phyloP scores from a whole-genome alignment of 2,888 invertebrate species.

The Diplolepis rosae region DNA sequence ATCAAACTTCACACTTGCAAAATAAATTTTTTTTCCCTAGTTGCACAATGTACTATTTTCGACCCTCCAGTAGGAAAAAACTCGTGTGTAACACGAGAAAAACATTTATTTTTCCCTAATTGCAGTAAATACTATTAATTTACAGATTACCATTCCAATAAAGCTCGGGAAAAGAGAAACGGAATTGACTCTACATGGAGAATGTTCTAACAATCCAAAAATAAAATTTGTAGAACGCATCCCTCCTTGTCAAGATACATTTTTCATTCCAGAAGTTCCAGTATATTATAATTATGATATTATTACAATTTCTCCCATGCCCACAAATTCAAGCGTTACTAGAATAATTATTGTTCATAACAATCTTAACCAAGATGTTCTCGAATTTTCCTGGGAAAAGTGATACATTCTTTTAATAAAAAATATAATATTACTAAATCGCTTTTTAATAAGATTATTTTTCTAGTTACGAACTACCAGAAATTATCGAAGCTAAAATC shows the following conservation, averaged over 20 bases:
- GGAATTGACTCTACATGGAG: conserved; percentile 47
- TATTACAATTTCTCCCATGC: conserved; percentile 63
- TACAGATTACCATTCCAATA: conserved; percentile 41
- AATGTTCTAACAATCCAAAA: conserved; percentile 37
- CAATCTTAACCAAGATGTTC: conserved; percentile 59
- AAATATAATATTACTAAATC: neutral
- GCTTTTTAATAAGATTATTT: neutral
- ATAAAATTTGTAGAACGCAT: conserved; percentile 13
- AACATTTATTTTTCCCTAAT: too few relatives aligned
- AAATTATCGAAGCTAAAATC: conserved; percentile 58
- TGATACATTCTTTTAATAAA: conserved; percentile 44
- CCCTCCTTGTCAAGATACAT: conserved; percentile 16
- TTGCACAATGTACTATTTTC: too few relatives aligned
- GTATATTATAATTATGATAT: conserved; percentile 68
- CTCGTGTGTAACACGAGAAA: too few relatives aligned
- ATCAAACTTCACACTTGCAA: too few relatives aligned
- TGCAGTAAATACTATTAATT: neutral
- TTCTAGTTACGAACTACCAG: conserved; percentile 61
- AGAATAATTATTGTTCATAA: conserved; percentile 72
- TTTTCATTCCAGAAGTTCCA: conserved; percentile 47
- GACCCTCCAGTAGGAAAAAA: too few relatives aligned
- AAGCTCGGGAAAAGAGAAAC: conserved; percentile 42
- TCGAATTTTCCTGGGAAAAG: conserved; percentile 72
- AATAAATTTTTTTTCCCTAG: too few relatives aligned
- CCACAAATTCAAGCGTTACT: conserved; percentile 63